Base-by-base conservation (phyloP, 2,888 invertebrate genomes). In the Scrobipalpa atriplicella region DNA sequence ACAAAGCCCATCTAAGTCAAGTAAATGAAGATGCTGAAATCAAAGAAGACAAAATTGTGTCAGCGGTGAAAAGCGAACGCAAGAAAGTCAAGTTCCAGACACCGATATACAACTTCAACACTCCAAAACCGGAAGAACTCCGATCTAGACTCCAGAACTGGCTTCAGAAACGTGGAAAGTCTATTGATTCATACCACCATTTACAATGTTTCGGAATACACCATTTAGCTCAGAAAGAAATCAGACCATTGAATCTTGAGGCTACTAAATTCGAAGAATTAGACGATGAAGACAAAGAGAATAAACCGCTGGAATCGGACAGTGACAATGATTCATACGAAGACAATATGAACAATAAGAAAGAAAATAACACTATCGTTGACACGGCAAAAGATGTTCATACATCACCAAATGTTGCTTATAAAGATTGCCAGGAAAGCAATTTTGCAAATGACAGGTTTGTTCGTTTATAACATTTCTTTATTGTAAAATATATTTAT, bases 121-220 rank as follows among this genome's bases (percentile, higher is more conserved):
- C 92, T 1, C 92, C 92, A 0, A 82, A 73, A 58, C 86, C 86
- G 0, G 85, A 85, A 19, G 93, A 93, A 66, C 66, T 94, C 18
- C 89, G 89, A 68, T 68, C 78, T 0, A 81, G 89, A 64, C 75
- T 94, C 16, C 89, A 90, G 62, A 81, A 86, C 0, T 94, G 94
- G 94, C 77, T 94, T 7, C 80, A 87, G 54, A 93, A 92, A 68
- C 81, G 86, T 16, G 94, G 94, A 0, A 94, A 93, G 72, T 86
- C 90, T 0, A 61, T 93, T 0, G 83, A 89, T 60, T 84, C 89
- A 0, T 94, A 88, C 72, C 92, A 92, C 13, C 94, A 94, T 75
- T 79, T 94, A 41, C 93, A 93, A 75, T 94, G 93, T 73, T 94
- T 94, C 43, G 93, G 92, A 1, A 72, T 93, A 11, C 79, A 88